Conservation (phyloP, 2,888 invertebrate species). For the Hermodice carunculata region DNA sequence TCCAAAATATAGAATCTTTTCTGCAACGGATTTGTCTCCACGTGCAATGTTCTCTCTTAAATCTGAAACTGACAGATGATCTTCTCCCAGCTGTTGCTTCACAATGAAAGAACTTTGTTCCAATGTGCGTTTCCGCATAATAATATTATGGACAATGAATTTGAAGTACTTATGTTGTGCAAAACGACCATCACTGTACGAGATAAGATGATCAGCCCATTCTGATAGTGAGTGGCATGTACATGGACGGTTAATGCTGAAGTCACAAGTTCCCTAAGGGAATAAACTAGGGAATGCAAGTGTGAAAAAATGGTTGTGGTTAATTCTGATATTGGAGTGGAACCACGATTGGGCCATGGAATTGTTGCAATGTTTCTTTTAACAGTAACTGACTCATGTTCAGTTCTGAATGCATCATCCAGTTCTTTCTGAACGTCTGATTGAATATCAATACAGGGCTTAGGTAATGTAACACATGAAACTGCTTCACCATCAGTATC, state of each 20-base stretch:
- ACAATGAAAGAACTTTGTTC: constrained; percentile 38
- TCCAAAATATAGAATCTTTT: constrained; percentile 38
- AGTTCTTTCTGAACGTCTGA: too few species aligned
- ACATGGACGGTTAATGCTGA: not conserved
- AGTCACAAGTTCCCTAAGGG: constrained; percentile 3
- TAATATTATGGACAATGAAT: constrained; percentile 40
- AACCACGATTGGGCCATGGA: constrained; percentile 30
- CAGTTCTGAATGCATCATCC: not conserved
- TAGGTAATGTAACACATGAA: too few species aligned
- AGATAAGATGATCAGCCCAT: constrained; percentile 3
- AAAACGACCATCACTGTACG: constrained; percentile 7
- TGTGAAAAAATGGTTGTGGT: constrained; percentile 8
- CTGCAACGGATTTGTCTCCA: constrained; percentile 26
- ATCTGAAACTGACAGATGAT: constrained; percentile 33
- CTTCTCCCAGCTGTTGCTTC: constrained; percentile 42
- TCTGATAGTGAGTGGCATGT: not conserved
- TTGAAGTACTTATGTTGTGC: constrained; percentile 6
- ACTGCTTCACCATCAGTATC: too few species aligned
- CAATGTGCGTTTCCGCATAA: constrained; percentile 37
- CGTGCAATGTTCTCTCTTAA: constrained; percentile 33
- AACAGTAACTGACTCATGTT: constrained; percentile 6
- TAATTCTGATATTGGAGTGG: constrained; percentile 1
- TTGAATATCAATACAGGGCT: too few species aligned
- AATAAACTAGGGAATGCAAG: constrained; percentile 5
- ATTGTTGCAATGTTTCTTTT: constrained; percentile 14